A percentile compares a stretch with the other conserved stretches of the same genome.
Conservation (phyloP, 2,113 vertebrate genomes). For the Oreamnos americanus region DNA sequence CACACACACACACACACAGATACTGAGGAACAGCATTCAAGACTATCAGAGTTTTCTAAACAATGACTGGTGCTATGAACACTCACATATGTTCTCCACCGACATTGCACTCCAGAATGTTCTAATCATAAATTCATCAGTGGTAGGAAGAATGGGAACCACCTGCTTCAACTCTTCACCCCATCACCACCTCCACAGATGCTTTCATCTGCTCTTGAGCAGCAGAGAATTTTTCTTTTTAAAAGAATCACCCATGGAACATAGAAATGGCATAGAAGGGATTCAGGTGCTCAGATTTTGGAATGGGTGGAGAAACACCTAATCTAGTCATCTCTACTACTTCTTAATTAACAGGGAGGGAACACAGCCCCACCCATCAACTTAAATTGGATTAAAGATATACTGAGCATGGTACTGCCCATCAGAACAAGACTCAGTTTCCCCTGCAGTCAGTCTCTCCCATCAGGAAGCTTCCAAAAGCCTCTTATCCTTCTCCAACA, state of each 20-base stretch:
- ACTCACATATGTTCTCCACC: not conserved
- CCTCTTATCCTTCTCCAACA: not conserved
- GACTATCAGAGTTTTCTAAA: not conserved
- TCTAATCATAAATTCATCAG: not conserved
- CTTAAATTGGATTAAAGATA: not conserved
- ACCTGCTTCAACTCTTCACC: not conserved
- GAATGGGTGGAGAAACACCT: not conserved
- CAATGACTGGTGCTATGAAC: not conserved
- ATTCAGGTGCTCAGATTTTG: not conserved
- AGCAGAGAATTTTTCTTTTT: not conserved
- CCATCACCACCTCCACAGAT: not conserved
- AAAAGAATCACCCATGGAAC: not conserved
- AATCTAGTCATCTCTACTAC: not conserved
- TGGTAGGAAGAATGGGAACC: not conserved
- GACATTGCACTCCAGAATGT: not conserved
- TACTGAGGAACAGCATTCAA: not conserved
- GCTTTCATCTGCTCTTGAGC: not conserved
- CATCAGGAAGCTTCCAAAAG: not conserved
- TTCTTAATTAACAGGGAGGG: not conserved
- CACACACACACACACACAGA: not conserved
- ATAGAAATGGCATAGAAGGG: not conserved
- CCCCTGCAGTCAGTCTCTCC: not conserved
- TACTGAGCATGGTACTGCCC: not conserved
- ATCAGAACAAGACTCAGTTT: not conserved
- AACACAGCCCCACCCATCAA: not conserved